Conservation (phyloP, 2,113 vertebrate species). For the Egretta garzetta region DNA sequence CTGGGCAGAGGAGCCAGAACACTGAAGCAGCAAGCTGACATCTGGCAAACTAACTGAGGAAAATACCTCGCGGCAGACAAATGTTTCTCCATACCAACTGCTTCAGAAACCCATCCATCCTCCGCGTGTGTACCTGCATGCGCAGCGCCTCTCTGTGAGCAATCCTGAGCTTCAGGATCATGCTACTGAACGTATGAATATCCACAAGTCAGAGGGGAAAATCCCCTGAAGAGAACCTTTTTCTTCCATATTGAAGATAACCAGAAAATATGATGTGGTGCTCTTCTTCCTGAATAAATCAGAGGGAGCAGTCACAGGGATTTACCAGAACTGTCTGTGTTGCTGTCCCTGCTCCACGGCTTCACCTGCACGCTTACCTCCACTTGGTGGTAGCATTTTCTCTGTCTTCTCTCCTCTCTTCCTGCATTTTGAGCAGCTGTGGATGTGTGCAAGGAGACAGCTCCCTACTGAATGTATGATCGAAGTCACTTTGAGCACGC, state of each 20-base stretch:
- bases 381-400: conserved; percentile 57
- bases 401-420: neutral
- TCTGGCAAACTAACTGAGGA: neutral
- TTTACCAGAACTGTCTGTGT: rapidly evolving
- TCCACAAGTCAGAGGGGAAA: neutral
- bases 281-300: neutral
- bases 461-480: neutral
- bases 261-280: rapidly evolving
- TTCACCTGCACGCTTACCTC: neutral
- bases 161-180: neutral
- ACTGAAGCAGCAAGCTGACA: neutral
- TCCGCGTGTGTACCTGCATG: rapidly evolving
- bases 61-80: neutral
- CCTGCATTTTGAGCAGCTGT: neutral
- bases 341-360: neutral
- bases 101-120: neutral
- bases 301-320: rapidly evolving
- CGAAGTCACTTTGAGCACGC: rapidly evolving
- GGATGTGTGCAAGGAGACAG: neutral
- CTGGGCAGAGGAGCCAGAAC: neutral
- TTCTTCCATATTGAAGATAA: rapidly evolving
- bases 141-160: rapidly evolving
- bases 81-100: neutral
- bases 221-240: neutral
- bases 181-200: rapidly evolving